Base-by-base conservation (phyloP, 2,888 invertebrate species). In the Orchesella flavescens region DNA sequence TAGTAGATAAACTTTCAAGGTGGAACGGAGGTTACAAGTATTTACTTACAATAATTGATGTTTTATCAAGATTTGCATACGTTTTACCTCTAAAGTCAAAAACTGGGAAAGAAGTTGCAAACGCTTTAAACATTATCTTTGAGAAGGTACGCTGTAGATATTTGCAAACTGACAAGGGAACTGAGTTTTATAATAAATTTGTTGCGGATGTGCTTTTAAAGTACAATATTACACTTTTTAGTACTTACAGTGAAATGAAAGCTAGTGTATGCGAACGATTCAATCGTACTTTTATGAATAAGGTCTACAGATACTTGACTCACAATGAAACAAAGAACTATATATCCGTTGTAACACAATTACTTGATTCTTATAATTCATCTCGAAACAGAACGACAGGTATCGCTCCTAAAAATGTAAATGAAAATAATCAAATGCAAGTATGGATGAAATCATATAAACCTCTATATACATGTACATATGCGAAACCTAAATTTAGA, bases 1-100 rank as follows among this genome's bases (percentile, higher is more conserved):
- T 73, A 0, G 0, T 83, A 7, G 46, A 77, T 15, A 83, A 77
- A 21, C 43, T 57, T 1, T 10, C 19, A 0, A 44, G 57, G 12
- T n/a, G 12, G 5, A 85, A 85, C 44, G 21, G 13, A 15, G 74
- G 74, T 4, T 63, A 55, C 19, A 66, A 65, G 21, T 83, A 83
- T 74, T 12, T 85, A 0, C 21, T 85, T 21, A 53, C 61, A 15
- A 19, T 83, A 5, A 81, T 85, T 43, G 83, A 85, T 69, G 57
- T 63, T 12, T 43, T 81, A 12, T 34, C 46, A 21, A 65, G 66
- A 19, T 15, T n/a, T 17, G 80, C 65, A 2, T 44, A 21, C 19
- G 53, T 17, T 2, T 5, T 49, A 12, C 53, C 73, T 1, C 19
- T 83, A 12, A 83, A 83, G 57, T 59, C 3, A 1, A 85, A 85